Evolutionary conservation across 2,797 vertebrate species (phyloP).

Genomic region (Odontamblyopus rebecca): DNA sequence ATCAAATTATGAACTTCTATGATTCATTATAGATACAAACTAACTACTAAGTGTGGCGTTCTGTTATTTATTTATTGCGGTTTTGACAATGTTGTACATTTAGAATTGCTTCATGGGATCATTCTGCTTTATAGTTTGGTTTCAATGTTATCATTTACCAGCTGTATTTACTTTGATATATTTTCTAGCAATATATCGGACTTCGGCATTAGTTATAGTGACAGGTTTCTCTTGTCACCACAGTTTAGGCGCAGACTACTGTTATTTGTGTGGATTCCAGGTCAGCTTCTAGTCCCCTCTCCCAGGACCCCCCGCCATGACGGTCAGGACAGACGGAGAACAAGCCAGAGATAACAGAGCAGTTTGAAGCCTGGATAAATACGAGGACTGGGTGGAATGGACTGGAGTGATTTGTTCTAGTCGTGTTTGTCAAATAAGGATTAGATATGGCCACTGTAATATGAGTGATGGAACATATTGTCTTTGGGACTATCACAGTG

Average conservation of each 20-base stretch:
- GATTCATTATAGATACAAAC: too few species aligned
- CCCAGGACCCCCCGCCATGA: conserved; percentile 70
- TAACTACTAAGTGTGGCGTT: too few species aligned
- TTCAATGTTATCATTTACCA: too few species aligned
- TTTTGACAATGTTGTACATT: too few species aligned
- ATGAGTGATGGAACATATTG: conserved; percentile 22
- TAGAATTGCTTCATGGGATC: too few species aligned
- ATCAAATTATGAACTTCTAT: too few species aligned
- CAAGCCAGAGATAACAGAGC: conserved; percentile 71
- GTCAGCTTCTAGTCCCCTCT: conserved; percentile 68
- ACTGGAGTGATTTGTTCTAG: conserved; percentile 42
- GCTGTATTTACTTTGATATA: too few species aligned
- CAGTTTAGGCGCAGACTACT: conserved; percentile 24
- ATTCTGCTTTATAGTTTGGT: too few species aligned
- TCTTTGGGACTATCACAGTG: neutral
- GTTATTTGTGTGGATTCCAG: conserved; percentile 51
- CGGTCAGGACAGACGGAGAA: conserved; percentile 28
- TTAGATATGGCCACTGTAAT: conserved; percentile 34
- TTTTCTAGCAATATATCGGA: too few species aligned
- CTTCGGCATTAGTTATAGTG: too few species aligned
- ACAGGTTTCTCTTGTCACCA: conserved; percentile 8
- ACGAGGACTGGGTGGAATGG: conserved; percentile 39
- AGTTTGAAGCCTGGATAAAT: conserved; percentile 70
- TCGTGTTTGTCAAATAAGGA: conserved; percentile 52
- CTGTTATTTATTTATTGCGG: too few species aligned